These are phyloP conservation scores for Acanthosepion pharaonis DNA, from an alignment of 2,888 invertebrate species.

Conservation along the genomic window DNA sequence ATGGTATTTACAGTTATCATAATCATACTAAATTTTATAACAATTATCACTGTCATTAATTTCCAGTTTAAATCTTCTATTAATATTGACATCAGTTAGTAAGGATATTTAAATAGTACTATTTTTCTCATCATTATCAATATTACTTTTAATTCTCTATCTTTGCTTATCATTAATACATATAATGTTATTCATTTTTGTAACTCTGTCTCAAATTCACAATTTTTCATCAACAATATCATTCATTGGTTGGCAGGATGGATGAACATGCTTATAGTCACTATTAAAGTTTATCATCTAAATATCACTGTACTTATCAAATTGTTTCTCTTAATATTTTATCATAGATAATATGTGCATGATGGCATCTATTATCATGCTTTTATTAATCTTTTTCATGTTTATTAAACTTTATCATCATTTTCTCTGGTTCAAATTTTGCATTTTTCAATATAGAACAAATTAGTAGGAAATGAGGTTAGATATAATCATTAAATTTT, in stretches of 20 bases:
- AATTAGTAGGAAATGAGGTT: no score
- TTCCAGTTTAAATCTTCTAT: no score
- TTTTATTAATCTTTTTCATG: neutral
- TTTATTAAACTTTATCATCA: conserved; percentile 17
- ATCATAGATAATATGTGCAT: no score
- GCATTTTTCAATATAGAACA: no score
- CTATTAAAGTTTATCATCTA: neutral
- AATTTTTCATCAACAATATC: neutral
- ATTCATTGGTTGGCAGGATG: neutral
- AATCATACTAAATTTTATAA: neutral
- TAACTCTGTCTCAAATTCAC: neutral
- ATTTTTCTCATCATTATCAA: no score
- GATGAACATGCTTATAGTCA: neutral
- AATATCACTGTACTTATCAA: neutral
- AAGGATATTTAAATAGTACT: no score
- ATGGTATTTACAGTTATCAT: neutral
- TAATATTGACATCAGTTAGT: no score
- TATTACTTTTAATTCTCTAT: neutral
- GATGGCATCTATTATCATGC: neutral
- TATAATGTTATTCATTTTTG: neutral
- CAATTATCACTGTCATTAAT: neutral
- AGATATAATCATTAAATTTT: neutral
- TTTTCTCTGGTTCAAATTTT: neutral
- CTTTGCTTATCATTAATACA: neutral
- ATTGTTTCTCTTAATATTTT: no score